phyloP scores from a whole-genome alignment of 2,113 vertebrate species.

The Vicugna pacos region DNA sequence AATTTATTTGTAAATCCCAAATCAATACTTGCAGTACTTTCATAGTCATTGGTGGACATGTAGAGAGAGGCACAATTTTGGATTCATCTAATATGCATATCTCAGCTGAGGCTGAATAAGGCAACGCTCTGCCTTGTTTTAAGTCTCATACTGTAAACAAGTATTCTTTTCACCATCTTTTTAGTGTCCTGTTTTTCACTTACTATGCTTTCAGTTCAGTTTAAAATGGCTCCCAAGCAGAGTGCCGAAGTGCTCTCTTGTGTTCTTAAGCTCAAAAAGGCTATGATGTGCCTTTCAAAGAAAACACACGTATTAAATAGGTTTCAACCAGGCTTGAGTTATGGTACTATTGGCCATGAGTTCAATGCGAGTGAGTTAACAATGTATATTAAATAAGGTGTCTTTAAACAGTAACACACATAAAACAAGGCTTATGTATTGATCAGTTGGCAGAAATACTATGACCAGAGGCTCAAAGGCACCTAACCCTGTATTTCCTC shows the following conservation, averaged over 20 bases:
- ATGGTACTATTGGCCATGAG: neutral
- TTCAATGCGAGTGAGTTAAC: neutral
- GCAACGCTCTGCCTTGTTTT: neutral
- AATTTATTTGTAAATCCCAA: neutral
- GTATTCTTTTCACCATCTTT: neutral
- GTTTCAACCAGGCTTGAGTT: neutral
- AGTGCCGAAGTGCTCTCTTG: neutral
- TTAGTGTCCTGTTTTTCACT: neutral
- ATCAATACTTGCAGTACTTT: neutral
- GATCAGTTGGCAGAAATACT: neutral
- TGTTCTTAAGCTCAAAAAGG: neutral
- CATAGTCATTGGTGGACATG: neutral
- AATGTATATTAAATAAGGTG: neutral
- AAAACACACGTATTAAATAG: neutral
- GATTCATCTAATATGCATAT: neutral
- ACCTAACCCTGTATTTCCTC: neutral
- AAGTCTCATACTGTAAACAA: neutral
- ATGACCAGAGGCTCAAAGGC: neutral
- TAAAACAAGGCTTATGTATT: neutral
- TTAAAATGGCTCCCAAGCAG: neutral
- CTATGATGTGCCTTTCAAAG: neutral
- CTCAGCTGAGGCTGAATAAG: neutral
- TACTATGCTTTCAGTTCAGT: neutral
- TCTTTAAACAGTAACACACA: constrained; percentile 20
- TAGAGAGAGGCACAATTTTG: neutral